Conservation (phyloP, 2,797 vertebrate genomes). For the Pseudochromis fuscus region DNA sequence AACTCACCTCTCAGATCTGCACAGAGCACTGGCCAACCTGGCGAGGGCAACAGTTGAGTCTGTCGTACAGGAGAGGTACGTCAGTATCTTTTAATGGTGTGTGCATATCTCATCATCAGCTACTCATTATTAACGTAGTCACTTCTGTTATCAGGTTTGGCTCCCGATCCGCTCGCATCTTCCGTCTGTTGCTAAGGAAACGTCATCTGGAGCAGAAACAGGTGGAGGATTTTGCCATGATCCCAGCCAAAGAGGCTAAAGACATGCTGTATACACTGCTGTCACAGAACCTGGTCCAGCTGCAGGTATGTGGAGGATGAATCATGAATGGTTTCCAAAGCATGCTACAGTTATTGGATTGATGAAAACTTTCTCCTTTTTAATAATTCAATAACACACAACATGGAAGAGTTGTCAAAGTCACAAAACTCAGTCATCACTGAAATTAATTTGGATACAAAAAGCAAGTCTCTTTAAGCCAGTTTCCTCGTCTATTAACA, state of each 20-base stretch:
- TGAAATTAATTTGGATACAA: conserved; percentile 1
- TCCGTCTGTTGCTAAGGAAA: conserved; percentile 90
- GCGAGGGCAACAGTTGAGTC: conserved; percentile 93
- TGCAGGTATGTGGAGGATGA: conserved; percentile 86
- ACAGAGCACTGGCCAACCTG: conserved; percentile 90
- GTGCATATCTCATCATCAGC: neutral
- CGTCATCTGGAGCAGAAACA: conserved; percentile 97
- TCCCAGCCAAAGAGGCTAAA: conserved; percentile 97
- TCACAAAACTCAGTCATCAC: neutral
- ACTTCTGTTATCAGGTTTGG: conserved; percentile 86
- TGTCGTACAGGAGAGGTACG: conserved; percentile 92
- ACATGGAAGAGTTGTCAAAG: neutral
- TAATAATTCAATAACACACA: neutral
- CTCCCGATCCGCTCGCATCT: conserved; percentile 92
- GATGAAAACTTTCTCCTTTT: neutral
- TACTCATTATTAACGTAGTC: neutral
- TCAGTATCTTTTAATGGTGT: neutral
- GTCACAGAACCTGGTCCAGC: conserved; percentile 91
- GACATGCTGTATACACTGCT: conserved; percentile 97
- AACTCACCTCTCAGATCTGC: conserved; percentile 86
- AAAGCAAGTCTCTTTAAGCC: conserved; percentile 5
- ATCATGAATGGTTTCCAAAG: neutral
- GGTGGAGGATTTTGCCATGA: conserved; percentile 98
- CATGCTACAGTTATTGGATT: neutral
- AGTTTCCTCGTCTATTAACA: conserved; percentile 6